These are phyloP conservation scores for Beroe forskalii DNA, from an alignment of 37 sponge, comb jelly and placozoan species.

Conservation along the genomic window DNA sequence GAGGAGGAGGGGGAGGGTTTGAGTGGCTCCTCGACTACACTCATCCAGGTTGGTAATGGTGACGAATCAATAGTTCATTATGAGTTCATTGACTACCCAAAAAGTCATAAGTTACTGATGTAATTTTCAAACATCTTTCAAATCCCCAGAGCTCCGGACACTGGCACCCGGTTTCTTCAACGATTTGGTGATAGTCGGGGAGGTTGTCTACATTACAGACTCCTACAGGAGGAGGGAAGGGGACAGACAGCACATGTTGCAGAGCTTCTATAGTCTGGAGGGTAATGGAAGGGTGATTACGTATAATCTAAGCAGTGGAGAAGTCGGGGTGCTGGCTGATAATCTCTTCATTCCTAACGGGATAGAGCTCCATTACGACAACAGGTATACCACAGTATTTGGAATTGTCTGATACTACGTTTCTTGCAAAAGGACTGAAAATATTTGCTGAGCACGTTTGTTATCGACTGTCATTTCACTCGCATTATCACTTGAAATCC, in stretches of 20 bases:
- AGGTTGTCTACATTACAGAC: slow-evolving; percentile 30
- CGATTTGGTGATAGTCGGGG: neutral
- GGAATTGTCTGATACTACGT: too few species aligned
- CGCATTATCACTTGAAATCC: too few species aligned
- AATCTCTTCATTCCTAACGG: slow-evolving; percentile 44
- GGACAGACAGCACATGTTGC: neutral
- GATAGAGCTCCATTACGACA: slow-evolving; percentile 22
- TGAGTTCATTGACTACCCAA: too few species aligned
- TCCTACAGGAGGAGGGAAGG: neutral
- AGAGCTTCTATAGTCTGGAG: slow-evolving; percentile 24
- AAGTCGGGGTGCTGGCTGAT: neutral
- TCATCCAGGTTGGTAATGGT: neutral
- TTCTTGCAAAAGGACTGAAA: neutral
- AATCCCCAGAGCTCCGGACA: neutral
- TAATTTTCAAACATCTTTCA: too few species aligned
- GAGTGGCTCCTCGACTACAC: neutral
- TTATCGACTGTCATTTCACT: too few species aligned
- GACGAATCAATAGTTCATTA: too few species aligned
- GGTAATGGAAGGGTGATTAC: neutral
- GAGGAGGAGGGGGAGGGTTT: neutral
- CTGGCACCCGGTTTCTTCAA: slow-evolving; percentile 46
- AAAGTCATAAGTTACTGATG: too few species aligned
- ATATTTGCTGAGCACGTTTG: slow-evolving; percentile 16
- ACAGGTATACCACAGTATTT: neutral
- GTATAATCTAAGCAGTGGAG: neutral